Evolutionary conservation across 92 coral and sea anemone species (phyloP).

Genomic region (Porites rus): DNA sequence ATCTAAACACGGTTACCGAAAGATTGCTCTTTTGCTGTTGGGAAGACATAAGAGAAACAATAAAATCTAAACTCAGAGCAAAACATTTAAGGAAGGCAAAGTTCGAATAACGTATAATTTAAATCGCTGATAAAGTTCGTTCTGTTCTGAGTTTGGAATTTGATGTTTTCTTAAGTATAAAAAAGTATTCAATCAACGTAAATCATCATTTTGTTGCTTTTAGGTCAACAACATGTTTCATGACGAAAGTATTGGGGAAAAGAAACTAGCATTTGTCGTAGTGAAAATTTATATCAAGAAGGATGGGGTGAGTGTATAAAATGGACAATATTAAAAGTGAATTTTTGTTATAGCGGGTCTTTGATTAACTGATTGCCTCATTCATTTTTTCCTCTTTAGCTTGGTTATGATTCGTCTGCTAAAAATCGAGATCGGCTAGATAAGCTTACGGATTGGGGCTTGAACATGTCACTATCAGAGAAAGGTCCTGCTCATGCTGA

Average conservation of each 20-base stretch:
- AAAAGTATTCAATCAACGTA: neutral
- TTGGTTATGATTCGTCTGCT: constrained; percentile 58
- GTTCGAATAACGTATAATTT: too few relatives aligned
- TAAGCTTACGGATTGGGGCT: constrained; percentile 71
- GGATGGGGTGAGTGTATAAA: constrained; percentile 62
- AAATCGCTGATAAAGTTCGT: too few relatives aligned
- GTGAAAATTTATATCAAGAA: constrained; percentile 73
- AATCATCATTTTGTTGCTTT: neutral
- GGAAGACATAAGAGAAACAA: too few relatives aligned
- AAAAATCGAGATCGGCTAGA: constrained; percentile 32
- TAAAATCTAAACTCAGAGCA: too few relatives aligned
- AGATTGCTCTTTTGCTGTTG: too few relatives aligned
- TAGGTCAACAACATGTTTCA: constrained; percentile 80
- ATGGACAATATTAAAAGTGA: too few relatives aligned
- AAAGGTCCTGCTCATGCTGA: constrained; percentile 81
- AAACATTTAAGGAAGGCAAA: too few relatives aligned
- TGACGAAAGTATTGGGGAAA: constrained; percentile 81
- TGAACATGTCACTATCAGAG: constrained; percentile 53
- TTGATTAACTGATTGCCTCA: neutral
- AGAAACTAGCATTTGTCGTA: constrained; percentile 67
- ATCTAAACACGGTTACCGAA: too few relatives aligned
- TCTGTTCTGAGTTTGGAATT: too few relatives aligned
- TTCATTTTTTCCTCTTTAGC: constrained; percentile 49
- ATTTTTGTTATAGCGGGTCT: neutral
- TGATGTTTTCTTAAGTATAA: too few relatives aligned